These are phyloP conservation scores for Chirona hameri DNA, from an alignment of 2,888 invertebrate genomes.

Conservation along the genomic window DNA sequence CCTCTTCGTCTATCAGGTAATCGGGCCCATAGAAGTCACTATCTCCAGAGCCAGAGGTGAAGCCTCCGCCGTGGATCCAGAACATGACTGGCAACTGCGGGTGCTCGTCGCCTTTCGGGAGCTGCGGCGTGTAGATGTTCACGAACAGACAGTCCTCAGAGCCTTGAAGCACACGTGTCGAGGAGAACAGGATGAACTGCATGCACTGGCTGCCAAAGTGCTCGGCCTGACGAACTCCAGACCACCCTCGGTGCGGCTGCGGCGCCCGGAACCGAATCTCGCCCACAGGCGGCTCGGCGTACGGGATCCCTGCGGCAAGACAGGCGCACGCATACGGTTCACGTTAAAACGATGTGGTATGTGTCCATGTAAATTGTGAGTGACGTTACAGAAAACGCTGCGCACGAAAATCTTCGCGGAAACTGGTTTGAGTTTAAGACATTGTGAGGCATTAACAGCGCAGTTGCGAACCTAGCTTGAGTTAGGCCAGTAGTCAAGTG, in stretches of 20 bases:
- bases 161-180: conserved; percentile 71
- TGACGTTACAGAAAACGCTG: too few species aligned
- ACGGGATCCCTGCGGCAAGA: conserved; percentile 54
- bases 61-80: conserved; percentile 42
- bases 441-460: too few species aligned
- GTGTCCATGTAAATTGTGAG: too few species aligned
- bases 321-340: neutral
- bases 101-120: neutral
- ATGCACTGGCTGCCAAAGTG: conserved; percentile 79
- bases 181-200: conserved; percentile 68
- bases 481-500: too few species aligned
- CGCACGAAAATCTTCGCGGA: too few species aligned
- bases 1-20: conserved; percentile 36
- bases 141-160: conserved; percentile 94
- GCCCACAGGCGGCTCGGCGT: conserved; percentile 83
- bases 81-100: conserved; percentile 37
- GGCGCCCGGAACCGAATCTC: conserved; percentile 41
- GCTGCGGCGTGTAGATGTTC: conserved; percentile 84
- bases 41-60: conserved; percentile 38
- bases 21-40: conserved; percentile 34
- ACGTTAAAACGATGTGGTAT: too few species aligned
- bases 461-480: too few species aligned
- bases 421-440: too few species aligned
- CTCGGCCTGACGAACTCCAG: conserved; percentile 73
- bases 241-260: neutral